Evolutionary conservation across 2,113 vertebrate species (phyloP).

Genomic region (Oceanodroma tethys): DNA sequence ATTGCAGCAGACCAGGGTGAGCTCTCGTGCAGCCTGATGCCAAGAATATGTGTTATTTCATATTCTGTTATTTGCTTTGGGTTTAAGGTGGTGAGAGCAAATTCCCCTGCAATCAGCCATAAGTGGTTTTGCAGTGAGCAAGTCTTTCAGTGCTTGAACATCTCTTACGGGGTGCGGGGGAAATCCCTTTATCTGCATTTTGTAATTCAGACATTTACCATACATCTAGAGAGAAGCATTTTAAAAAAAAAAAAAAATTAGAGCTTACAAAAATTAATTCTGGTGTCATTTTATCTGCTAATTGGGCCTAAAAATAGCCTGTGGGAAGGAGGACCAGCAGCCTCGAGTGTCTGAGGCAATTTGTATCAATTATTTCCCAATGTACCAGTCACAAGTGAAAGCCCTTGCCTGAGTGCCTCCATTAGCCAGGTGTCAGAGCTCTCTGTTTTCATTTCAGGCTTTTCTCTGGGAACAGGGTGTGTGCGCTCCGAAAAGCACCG

Average conservation of each 20-base stretch:
- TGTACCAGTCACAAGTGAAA: not conserved
- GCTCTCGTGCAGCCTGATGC: not conserved
- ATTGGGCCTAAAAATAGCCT: not conserved
- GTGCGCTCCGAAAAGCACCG: not conserved
- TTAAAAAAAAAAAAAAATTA: not conserved
- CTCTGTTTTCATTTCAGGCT: not conserved
- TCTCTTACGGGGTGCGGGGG: not conserved
- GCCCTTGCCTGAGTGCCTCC: not conserved
- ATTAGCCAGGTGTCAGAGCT: not conserved
- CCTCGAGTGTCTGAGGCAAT: not conserved
- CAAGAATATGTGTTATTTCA: conserved; percentile 34
- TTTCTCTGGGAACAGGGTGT: not conserved
- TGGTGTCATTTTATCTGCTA: not conserved
- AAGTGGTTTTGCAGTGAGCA: not conserved
- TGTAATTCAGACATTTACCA: not conserved
- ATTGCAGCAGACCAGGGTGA: not conserved
- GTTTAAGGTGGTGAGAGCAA: conserved; percentile 36
- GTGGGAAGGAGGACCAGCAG: not conserved
- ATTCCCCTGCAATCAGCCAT: not conserved
- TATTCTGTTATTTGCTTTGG: conserved; percentile 38
- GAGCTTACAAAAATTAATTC: not conserved
- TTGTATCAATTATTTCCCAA: conserved; percentile 31
- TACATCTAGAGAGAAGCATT: not conserved
- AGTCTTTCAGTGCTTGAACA: not conserved
- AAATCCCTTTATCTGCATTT: not conserved